These are phyloP conservation scores for Asarcornis scutulata DNA, from an alignment of 2,113 vertebrate genomes.

Conservation along the genomic window DNA sequence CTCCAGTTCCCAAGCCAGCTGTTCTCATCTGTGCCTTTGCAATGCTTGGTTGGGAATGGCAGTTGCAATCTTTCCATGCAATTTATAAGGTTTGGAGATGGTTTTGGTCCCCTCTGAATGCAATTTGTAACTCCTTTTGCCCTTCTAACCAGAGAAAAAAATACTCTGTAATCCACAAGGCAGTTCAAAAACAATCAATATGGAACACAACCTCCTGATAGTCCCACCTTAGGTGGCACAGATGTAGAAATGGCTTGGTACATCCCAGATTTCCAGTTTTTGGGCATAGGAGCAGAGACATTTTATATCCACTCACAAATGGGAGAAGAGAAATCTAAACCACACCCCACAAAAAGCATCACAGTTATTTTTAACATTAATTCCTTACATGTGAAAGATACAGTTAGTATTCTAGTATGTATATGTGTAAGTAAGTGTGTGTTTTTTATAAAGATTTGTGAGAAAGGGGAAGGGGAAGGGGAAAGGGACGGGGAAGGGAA, in stretches of 20 bases:
- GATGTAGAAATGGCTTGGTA: not conserved
- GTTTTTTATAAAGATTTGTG: not conserved
- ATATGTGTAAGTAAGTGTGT: not conserved
- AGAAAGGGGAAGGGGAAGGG: not conserved
- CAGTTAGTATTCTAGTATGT: not conserved
- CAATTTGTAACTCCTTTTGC: not conserved
- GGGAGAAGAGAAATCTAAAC: not conserved
- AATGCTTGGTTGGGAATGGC: not conserved
- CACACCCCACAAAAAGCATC: not conserved
- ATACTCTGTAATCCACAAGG: not conserved
- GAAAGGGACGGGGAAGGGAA: too few relatives aligned
- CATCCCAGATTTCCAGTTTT: not conserved
- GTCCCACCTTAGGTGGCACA: not conserved
- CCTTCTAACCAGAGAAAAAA: not conserved
- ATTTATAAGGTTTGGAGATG: not conserved
- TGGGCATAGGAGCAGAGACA: not conserved
- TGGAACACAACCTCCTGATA: not conserved
- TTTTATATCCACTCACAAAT: not conserved
- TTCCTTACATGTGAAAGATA: not conserved
- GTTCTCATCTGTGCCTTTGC: not conserved
- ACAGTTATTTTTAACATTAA: not conserved
- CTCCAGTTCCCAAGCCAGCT: constrained; percentile 17
- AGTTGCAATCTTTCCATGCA: not conserved
- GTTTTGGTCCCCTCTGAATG: not conserved
- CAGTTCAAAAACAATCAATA: not conserved